Evolutionary conservation across 1,140 invertebrate species (phyloP).

Genomic region (Ostrea edulis): DNA sequence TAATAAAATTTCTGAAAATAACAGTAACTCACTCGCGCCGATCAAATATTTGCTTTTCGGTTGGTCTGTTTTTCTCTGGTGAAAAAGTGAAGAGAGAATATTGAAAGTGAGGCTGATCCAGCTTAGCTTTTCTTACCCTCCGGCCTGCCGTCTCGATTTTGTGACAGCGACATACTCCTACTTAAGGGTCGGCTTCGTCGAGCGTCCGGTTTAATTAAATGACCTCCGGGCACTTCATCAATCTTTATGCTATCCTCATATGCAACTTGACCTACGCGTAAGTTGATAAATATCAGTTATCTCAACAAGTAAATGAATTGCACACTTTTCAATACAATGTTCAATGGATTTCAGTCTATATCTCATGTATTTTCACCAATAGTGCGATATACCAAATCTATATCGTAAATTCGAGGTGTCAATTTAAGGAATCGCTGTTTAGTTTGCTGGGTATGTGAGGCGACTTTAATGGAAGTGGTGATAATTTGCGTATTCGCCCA

Average conservation of each 20-base stretch:
- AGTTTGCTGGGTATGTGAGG: too few species aligned
- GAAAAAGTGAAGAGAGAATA: conserved; percentile 25
- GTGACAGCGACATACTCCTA: conserved; percentile 4
- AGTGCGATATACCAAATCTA: too few species aligned
- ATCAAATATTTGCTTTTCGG: conserved; percentile 16
- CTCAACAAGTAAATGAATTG: too few species aligned
- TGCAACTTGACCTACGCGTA: conserved; percentile 61
- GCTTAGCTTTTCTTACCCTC: background rate
- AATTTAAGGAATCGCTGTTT: too few species aligned
- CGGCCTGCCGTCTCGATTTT: background rate
- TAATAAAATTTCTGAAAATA: background rate
- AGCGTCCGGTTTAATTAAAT: conserved; percentile 61
- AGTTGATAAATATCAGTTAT: background rate
- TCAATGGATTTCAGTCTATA: too few species aligned
- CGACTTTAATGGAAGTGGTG: too few species aligned
- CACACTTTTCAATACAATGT: too few species aligned
- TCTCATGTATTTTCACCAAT: too few species aligned
- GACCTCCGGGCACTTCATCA: conserved; percentile 63
- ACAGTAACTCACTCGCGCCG: background rate
- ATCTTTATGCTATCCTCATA: conserved; percentile 63
- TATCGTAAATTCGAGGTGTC: too few species aligned
- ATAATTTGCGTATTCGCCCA: too few species aligned
- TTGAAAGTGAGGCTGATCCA: conserved; percentile 1
- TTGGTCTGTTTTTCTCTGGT: conserved; percentile 11
- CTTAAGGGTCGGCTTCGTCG: background rate